These are phyloP conservation scores for Apis mellifera DNA, from an alignment of 1,140 invertebrate genomes.

Conservation along the genomic window DNA sequence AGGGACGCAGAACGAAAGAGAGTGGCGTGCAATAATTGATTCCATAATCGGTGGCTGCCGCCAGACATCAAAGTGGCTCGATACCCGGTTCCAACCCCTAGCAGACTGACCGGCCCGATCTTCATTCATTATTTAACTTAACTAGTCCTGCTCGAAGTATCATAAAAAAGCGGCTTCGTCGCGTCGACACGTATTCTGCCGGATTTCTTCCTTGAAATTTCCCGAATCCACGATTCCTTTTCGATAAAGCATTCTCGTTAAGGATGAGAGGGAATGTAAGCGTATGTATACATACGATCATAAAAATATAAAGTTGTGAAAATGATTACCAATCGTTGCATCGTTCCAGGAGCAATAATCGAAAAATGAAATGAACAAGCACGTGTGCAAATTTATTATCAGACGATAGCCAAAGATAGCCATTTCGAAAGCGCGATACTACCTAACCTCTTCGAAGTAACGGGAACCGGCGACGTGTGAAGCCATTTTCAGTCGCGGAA, in stretches of 20 bases:
- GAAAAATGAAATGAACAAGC: slow-evolving; percentile 11
- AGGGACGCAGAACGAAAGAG: slow-evolving; percentile 45
- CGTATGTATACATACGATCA: neutral
- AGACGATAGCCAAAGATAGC: neutral
- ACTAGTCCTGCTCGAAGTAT: slow-evolving; percentile 45
- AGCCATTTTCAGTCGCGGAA: slow-evolving; percentile 73
- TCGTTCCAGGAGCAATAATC: neutral
- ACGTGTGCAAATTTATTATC: neutral
- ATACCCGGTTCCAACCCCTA: slow-evolving; percentile 33
- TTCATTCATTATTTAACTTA: slow-evolving; percentile 68
- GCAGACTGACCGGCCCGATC: slow-evolving; percentile 48
- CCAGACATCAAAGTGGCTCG: slow-evolving; percentile 68
- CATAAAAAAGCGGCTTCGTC: slow-evolving; percentile 48
- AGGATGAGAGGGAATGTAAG: no score
- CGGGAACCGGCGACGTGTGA: slow-evolving; percentile 34
- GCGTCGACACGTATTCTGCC: slow-evolving; percentile 22
- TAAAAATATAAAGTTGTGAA: neutral
- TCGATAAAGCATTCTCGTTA: neutral
- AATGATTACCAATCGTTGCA: neutral
- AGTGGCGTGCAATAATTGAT: slow-evolving; percentile 70
- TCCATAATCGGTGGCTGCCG: slow-evolving; percentile 69
- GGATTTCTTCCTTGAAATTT: neutral
- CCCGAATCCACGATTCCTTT: neutral
- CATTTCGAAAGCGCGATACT: slow-evolving; percentile 31
- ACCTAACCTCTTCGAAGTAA: slow-evolving; percentile 40